Evolutionary conservation across 2,888 invertebrate genomes (phyloP).

Genomic region (Euphydryas editha): DNA sequence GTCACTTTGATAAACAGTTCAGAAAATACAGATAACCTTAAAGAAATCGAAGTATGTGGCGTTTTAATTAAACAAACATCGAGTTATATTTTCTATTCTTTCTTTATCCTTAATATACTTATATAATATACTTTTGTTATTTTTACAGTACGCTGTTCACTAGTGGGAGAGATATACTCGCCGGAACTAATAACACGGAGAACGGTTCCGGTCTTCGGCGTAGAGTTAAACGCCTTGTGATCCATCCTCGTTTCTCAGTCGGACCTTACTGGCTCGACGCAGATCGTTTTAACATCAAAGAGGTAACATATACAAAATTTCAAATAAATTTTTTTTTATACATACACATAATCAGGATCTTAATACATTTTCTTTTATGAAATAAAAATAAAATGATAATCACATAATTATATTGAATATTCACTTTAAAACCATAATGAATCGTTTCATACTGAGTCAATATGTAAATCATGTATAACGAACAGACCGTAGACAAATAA

Average conservation of each 20-base stretch:
- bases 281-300: slow-evolving; percentile 43
- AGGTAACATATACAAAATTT: slow-evolving; percentile 38
- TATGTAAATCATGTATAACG: slow-evolving; percentile 14
- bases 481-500: slow-evolving; percentile 11
- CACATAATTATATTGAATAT: not conserved
- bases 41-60: not conserved
- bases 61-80: not conserved
- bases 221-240: slow-evolving; percentile 62
- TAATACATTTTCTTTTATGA: too few relatives aligned
- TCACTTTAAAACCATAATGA: too few relatives aligned
- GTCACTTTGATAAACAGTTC: not conserved
- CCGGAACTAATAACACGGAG: slow-evolving; percentile 69
- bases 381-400: not conserved
- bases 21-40: not conserved
- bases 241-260: slow-evolving; percentile 73
- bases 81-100: not conserved
- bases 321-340: not conserved
- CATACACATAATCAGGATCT: not conserved
- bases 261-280: slow-evolving; percentile 77
- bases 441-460: not conserved
- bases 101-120: not conserved
- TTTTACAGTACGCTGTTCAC: slow-evolving; percentile 44
- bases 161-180: slow-evolving; percentile 46
- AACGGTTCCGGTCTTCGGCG: slow-evolving; percentile 56
- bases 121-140: not conserved